Conservation (phyloP, 2,113 vertebrate genomes). For the Poecile atricapillus region DNA sequence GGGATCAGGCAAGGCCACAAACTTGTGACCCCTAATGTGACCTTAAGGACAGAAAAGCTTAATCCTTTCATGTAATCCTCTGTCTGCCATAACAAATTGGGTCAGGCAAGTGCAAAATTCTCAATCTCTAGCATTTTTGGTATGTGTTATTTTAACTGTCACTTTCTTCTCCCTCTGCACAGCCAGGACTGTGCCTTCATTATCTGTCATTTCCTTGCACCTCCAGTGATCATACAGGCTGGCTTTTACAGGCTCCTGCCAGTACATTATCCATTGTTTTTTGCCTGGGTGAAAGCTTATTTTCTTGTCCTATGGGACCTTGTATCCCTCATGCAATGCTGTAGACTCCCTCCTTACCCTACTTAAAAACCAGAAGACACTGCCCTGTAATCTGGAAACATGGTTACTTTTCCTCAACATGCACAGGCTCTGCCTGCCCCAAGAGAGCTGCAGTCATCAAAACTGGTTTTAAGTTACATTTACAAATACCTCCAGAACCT, state of each 20-base stretch:
- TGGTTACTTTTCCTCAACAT: background rate
- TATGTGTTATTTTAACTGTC: conserved; percentile 20
- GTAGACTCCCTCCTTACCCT: background rate
- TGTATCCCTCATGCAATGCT: background rate
- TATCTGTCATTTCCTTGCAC: conserved; percentile 10
- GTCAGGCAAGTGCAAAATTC: conserved; percentile 55
- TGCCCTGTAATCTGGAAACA: background rate
- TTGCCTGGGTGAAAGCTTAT: background rate
- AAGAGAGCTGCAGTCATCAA: background rate
- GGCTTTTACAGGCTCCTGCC: background rate
- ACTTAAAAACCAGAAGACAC: background rate
- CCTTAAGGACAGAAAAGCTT: conserved; percentile 49
- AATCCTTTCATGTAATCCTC: conserved; percentile 61
- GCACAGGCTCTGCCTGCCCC: background rate
- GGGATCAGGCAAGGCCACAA: conserved; percentile 43
- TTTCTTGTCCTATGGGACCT: conserved; percentile 3
- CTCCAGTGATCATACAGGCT: background rate
- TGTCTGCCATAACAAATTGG: conserved; percentile 52
- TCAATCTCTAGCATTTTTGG: conserved; percentile 42
- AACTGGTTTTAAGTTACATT: background rate
- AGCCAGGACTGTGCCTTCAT: conserved; percentile 9
- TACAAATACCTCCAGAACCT: background rate
- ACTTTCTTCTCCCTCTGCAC: conserved; percentile 21
- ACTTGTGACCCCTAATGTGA: conserved; percentile 37
- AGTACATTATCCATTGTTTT: background rate